phyloP scores from a whole-genome alignment of 2,797 vertebrate species.

The Falco rusticolus region DNA sequence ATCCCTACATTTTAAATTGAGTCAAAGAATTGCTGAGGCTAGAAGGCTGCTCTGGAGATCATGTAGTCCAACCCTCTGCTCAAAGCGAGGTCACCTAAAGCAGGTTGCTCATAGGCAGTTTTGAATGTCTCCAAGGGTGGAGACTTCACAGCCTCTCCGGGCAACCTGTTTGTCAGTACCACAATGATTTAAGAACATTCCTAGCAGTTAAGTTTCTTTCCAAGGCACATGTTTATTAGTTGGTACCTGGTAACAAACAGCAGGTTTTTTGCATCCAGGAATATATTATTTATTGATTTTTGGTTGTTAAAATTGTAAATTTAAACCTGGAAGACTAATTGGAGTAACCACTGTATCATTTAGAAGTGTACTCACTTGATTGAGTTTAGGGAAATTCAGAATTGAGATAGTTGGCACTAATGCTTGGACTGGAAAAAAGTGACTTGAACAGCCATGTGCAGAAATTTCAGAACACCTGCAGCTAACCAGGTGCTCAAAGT shows the following conservation, averaged over 20 bases:
- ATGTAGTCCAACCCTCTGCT: neutral
- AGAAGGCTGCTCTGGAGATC: neutral
- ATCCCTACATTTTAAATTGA: neutral
- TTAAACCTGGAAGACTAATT: neutral
- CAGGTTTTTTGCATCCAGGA: neutral
- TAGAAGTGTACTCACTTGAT: neutral
- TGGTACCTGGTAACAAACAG: neutral
- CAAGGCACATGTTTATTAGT: neutral
- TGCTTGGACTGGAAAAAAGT: neutral
- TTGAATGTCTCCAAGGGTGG: neutral
- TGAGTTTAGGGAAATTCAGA: neutral
- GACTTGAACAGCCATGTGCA: neutral
- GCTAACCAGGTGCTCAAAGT: neutral
- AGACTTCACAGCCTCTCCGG: neutral
- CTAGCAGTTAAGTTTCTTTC: neutral
- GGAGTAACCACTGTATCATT: neutral
- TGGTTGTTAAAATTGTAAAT: neutral
- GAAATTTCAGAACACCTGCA: neutral
- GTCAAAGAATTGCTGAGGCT: neutral
- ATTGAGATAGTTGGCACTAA: neutral
- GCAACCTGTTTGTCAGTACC: neutral
- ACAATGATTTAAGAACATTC: neutral
- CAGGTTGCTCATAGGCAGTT: neutral
- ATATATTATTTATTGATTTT: neutral
- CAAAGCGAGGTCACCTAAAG: neutral